These are phyloP conservation scores for Hylomyscus alleni DNA, from an alignment of 2,797 vertebrate genomes.

Conservation along the genomic window DNA sequence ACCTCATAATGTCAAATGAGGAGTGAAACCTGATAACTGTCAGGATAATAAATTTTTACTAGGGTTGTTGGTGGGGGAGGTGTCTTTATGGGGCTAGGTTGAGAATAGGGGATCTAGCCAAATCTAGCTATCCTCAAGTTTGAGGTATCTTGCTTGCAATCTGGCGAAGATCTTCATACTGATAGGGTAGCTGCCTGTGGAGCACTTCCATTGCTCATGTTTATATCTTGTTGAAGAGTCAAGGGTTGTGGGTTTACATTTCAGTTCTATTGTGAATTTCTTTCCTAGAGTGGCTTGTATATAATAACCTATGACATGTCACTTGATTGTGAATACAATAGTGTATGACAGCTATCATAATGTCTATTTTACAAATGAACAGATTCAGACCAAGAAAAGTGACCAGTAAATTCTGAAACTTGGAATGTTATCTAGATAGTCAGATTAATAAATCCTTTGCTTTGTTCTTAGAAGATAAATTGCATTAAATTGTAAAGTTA, in stretches of 20 bases:
- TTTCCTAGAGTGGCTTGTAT: background rate
- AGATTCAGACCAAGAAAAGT: background rate
- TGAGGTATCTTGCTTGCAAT: background rate
- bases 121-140: too few relatives aligned
- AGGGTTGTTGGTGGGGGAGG: too few relatives aligned
- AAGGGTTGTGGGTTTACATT: background rate
- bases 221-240: background rate
- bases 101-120: too few relatives aligned
- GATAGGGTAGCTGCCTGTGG: background rate
- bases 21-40: too few relatives aligned
- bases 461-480: background rate
- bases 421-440: background rate
- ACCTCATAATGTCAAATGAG: too few relatives aligned
- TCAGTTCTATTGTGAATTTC: background rate
- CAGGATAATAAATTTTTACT: too few relatives aligned
- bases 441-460: background rate
- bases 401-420: background rate
- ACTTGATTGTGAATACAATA: background rate
- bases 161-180: background rate
- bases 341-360: background rate
- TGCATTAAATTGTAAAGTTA: background rate
- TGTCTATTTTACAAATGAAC: background rate
- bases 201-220: background rate
- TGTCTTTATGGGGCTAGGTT: too few relatives aligned
- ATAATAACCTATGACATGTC: background rate